Evolutionary conservation across 1,140 invertebrate genomes (phyloP).

Genomic region (Mercenaria mercenaria): DNA sequence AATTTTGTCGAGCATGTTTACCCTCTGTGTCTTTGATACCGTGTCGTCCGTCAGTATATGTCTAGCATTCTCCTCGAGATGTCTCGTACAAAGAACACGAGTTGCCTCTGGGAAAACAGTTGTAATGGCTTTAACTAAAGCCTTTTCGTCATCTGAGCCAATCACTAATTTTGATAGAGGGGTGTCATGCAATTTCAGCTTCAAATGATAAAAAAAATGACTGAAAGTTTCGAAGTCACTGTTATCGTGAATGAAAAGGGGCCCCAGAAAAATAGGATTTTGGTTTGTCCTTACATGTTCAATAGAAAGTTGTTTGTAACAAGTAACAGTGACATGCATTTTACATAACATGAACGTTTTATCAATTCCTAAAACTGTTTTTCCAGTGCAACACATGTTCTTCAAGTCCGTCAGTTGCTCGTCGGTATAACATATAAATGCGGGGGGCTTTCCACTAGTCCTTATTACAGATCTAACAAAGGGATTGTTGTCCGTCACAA

Average conservation of each 20-base stretch:
- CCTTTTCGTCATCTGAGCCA: conserved; percentile 56
- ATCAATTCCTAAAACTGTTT: conserved; percentile 29
- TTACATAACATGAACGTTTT: conserved; percentile 48
- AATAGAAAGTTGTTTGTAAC: conserved; percentile 11
- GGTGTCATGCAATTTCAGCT: conserved; percentile 30
- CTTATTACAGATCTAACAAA: conserved; percentile 53
- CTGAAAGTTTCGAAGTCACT: conserved; percentile 47
- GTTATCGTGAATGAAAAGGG: conserved; percentile 38
- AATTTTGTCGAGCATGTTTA: background rate
- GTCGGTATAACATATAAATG: background rate
- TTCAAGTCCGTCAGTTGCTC: conserved; percentile 20
- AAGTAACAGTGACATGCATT: conserved; percentile 52
- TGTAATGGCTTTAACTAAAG: conserved; percentile 57
- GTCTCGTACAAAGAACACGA: conserved; percentile 59
- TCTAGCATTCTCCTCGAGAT: conserved; percentile 34
- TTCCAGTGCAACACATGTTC: conserved; percentile 20
- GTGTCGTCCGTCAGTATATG: conserved; percentile 19
- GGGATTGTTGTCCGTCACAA: conserved; percentile 35
- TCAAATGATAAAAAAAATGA: conserved; percentile 30
- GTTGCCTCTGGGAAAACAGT: conserved; percentile 52
- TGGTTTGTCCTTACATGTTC: background rate
- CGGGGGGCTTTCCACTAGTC: background rate
- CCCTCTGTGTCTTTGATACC: background rate
- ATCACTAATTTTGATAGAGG: conserved; percentile 20
- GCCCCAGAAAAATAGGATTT: conserved; percentile 2